phyloP scores from a whole-genome alignment of 2,888 invertebrate species.

The Pecten maximus region DNA sequence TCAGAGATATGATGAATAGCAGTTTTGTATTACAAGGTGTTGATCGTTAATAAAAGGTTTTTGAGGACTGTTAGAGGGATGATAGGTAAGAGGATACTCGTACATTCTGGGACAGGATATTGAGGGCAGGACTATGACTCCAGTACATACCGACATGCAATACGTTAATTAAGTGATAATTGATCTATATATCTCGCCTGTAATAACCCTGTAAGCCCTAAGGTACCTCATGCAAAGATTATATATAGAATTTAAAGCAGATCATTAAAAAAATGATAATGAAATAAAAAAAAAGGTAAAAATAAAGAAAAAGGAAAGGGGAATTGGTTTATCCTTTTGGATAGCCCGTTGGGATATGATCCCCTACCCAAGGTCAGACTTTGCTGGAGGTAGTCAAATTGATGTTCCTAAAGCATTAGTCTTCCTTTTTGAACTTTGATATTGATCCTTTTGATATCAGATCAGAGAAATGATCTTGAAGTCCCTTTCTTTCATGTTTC shows the following conservation, averaged over 20 bases:
- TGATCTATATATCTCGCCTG: neutral
- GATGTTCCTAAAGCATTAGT: neutral
- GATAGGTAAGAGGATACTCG: no score
- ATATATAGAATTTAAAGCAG: neutral
- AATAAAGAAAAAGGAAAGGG: neutral
- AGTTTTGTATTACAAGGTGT: no score
- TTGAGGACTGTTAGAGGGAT: no score
- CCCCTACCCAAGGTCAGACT: neutral
- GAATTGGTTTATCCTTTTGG: neutral
- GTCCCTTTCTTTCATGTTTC: no score
- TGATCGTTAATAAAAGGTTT: no score
- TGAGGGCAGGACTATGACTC: neutral
- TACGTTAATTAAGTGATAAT: neutral
- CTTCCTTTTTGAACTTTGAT: neutral
- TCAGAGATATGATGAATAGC: no score
- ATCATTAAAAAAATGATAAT: neutral
- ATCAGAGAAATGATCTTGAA: neutral
- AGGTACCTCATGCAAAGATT: slow-evolving; percentile 7
- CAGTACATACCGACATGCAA: neutral
- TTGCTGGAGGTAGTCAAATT: neutral
- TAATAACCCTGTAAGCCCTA: neutral
- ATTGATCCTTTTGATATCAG: neutral
- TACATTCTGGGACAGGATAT: neutral
- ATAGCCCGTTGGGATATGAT: neutral
- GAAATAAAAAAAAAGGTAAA: no score